These are phyloP conservation scores for Trichomalopsis sarcophagae DNA, from an alignment of 1,140 invertebrate genomes.

Conservation along the genomic window DNA sequence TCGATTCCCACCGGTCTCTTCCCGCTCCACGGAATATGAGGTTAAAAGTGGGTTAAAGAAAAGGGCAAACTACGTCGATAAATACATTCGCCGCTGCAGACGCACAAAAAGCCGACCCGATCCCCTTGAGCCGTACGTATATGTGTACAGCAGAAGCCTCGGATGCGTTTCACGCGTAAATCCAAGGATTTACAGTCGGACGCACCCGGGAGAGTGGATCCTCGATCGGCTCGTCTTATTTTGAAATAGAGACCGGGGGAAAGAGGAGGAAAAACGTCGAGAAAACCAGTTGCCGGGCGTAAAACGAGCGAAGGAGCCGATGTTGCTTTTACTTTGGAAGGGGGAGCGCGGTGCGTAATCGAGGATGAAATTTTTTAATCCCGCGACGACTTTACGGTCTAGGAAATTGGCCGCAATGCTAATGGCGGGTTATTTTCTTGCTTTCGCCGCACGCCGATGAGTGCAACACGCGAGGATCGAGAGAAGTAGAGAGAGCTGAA, in stretches of 20 bases:
- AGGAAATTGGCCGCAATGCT: slow-evolving; percentile 6
- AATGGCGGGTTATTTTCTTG: slow-evolving; percentile 14
- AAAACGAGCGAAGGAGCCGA: background rate
- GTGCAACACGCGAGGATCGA: background rate
- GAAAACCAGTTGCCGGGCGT: slow-evolving; percentile 9
- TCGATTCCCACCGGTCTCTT: background rate
- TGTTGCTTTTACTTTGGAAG: background rate
- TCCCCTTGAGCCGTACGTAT: slow-evolving; percentile 10
- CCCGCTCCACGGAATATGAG: background rate
- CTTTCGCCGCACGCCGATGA: background rate
- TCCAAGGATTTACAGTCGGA: slow-evolving; percentile 35
- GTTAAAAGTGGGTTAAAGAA: slow-evolving; percentile 39
- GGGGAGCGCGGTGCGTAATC: slow-evolving; percentile 2
- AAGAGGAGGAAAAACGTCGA: background rate
- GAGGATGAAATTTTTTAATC: slow-evolving; percentile 1
- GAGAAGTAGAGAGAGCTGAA: background rate
- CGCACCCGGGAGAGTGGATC: background rate
- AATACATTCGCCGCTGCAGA: background rate
- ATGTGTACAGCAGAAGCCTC: background rate
- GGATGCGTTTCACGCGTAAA: slow-evolving; percentile 25
- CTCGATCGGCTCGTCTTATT: slow-evolving; percentile 2
- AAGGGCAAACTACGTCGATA: slow-evolving; percentile 16
- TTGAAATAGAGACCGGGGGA: background rate
- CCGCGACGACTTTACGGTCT: background rate
- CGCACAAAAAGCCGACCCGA: slow-evolving; percentile 17